Evolutionary conservation across 2,797 vertebrate genomes (phyloP).

Genomic region (Sphenodon punctatus): DNA sequence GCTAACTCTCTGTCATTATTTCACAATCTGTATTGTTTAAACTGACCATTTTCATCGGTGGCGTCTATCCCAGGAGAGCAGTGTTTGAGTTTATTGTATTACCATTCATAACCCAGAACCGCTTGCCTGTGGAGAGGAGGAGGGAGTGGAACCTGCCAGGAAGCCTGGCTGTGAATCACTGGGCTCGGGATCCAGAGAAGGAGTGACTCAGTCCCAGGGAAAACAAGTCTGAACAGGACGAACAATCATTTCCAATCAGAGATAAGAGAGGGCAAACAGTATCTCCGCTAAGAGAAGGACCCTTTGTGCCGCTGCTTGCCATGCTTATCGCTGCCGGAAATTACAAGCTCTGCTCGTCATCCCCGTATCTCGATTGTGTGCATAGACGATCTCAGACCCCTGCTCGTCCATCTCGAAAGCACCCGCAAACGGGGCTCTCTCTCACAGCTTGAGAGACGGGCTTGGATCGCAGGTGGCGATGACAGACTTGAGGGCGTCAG

Average conservation of each 20-base stretch:
- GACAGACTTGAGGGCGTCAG: background rate
- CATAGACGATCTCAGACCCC: background rate
- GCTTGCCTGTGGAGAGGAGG: background rate
- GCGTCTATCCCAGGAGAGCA: background rate
- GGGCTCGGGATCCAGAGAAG: background rate
- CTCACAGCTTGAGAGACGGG: background rate
- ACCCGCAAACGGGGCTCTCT: background rate
- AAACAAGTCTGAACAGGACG: background rate
- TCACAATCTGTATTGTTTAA: constrained; percentile 16
- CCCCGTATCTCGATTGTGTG: background rate
- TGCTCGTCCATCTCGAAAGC: background rate
- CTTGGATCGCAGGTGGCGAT: fast-evolving
- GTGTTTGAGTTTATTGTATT: background rate
- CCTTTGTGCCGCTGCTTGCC: background rate
- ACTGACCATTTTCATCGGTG: background rate
- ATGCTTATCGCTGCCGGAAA: background rate
- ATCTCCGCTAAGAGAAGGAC: background rate
- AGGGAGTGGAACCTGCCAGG: background rate
- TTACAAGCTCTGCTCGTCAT: fast-evolving
- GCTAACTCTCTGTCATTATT: background rate
- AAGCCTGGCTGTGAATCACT: background rate
- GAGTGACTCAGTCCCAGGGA: background rate
- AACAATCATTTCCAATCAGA: background rate
- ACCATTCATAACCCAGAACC: fast-evolving
- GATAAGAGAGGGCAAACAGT: fast-evolving